Percentiles rank a stretch among this genome's conserved stretches.
phyloP scores from a whole-genome alignment of 2,113 vertebrate genomes.

The Paradoxurus hermaphroditus region DNA sequence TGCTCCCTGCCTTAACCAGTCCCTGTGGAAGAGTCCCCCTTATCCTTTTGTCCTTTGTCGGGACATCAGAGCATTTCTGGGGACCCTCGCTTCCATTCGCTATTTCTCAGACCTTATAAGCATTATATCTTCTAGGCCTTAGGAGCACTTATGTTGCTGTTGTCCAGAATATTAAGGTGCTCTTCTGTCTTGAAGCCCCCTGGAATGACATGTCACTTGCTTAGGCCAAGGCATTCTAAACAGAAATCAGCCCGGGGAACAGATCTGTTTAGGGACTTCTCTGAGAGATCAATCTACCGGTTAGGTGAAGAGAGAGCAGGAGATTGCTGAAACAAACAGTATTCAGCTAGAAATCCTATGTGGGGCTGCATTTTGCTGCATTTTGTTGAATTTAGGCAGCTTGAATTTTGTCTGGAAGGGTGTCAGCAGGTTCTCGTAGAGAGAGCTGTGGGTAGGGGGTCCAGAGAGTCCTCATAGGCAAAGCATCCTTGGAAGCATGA shows the following conservation, averaged over 20 bases:
- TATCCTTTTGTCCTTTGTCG: not conserved
- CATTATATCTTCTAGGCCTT: not conserved
- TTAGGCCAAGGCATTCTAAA: slow-evolving; percentile 22
- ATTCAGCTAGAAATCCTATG: not conserved
- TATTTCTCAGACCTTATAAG: not conserved
- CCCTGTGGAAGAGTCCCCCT: not conserved
- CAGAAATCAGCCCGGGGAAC: not conserved
- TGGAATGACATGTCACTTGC: not conserved
- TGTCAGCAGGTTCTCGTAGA: not conserved
- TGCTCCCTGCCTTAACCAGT: not conserved
- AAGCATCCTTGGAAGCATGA: not conserved
- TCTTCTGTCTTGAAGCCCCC: not conserved
- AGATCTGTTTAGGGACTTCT: not conserved
- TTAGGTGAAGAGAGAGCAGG: not conserved
- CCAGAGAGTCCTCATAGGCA: not conserved
- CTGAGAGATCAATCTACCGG: not conserved
- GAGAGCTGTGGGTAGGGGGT: not conserved
- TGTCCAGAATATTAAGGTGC: not conserved
- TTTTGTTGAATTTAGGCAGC: not conserved
- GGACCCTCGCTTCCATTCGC: not conserved
- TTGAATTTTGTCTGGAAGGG: not conserved
- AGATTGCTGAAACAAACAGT: not conserved
- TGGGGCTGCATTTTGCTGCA: not conserved
- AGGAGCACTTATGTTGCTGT: not conserved
- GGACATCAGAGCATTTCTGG: not conserved